Conservation (phyloP, 2,113 vertebrate genomes). For the human (Homo sapiens) region DNA sequence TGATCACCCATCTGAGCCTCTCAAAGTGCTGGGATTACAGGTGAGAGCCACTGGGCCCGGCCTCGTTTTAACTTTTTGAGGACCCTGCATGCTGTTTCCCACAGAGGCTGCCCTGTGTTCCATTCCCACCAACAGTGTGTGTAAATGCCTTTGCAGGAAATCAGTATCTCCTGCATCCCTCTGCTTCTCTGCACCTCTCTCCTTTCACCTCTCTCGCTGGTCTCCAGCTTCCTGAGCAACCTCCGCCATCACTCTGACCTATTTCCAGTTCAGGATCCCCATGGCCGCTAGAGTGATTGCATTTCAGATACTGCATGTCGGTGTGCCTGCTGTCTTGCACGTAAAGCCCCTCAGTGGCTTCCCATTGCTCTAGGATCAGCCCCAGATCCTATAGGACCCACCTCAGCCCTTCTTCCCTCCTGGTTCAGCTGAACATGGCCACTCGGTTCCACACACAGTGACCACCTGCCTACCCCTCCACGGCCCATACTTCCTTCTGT, state of each 20-base stretch:
- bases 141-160: neutral
- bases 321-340: neutral
- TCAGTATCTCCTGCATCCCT: neutral
- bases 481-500: neutral
- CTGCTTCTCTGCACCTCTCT: neutral
- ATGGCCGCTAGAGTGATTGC: neutral
- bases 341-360: neutral
- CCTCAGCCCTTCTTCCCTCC: neutral
- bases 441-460: no score
- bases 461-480: neutral
- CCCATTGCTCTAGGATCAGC: neutral
- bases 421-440: neutral
- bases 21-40: no score
- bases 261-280: neutral
- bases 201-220: neutral
- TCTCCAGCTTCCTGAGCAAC: neutral
- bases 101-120: fast-evolving
- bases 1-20: no score
- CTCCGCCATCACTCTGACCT: neutral
- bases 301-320: neutral
- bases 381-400: neutral
- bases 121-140: neutral
- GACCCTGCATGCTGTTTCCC: no score
- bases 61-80: neutral
- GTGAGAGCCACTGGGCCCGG: no score